A percentile compares a stretch with the other conserved stretches of the same genome.
Evolutionary conservation across 1,140 invertebrate species (phyloP).

Genomic region (Rhagoletis pomonella): DNA sequence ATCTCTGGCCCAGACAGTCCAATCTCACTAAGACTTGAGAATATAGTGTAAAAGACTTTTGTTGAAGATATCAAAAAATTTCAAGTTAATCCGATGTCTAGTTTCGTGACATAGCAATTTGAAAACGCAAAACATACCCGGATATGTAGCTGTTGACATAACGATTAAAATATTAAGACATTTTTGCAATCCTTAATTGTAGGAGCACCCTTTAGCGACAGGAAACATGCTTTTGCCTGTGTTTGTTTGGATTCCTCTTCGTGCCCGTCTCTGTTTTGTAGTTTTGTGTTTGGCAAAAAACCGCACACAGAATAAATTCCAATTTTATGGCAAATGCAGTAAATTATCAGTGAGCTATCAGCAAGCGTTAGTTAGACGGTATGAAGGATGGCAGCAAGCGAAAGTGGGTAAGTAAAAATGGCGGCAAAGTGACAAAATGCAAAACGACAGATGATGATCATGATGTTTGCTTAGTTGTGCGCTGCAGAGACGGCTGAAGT

Average conservation of each 20-base stretch:
- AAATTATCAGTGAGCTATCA: constrained; percentile 39
- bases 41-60: too few relatives aligned
- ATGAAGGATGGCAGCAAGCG: background rate
- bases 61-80: too few relatives aligned
- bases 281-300: constrained; percentile 44
- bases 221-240: too few relatives aligned
- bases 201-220: too few relatives aligned
- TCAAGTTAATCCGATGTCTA: too few relatives aligned
- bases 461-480: background rate
- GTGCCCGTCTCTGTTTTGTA: constrained; percentile 9
- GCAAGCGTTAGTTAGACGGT: background rate
- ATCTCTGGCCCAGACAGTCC: too few relatives aligned
- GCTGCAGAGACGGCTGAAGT: background rate
- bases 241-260: background rate
- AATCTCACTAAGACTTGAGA: too few relatives aligned
- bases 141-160: too few relatives aligned
- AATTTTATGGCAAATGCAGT: constrained; percentile 51
- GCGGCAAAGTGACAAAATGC: constrained; percentile 25
- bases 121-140: too few relatives aligned
- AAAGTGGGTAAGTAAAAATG: background rate
- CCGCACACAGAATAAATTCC: constrained; percentile 49
- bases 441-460: constrained; percentile 22
- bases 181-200: too few relatives aligned
- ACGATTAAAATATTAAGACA: too few relatives aligned
- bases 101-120: too few relatives aligned